A percentile compares a stretch with the other conserved stretches of the same genome.
Conservation (phyloP, 2,797 vertebrate species). For the Phaenicophaeus curvirostris region DNA sequence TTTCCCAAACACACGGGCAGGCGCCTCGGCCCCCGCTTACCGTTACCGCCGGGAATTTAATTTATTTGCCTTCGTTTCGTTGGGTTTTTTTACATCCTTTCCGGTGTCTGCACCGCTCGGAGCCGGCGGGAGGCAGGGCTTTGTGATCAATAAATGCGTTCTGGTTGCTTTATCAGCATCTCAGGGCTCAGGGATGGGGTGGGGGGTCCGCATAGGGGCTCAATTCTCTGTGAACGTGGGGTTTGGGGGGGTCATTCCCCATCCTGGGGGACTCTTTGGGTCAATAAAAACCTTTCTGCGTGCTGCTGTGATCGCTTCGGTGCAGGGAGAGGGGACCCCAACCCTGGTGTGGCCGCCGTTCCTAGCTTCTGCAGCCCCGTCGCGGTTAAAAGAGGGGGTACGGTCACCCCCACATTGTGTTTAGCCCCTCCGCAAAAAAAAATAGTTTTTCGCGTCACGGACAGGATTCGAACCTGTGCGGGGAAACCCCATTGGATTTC, state of each 20-base stretch:
- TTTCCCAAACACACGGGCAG: slow-evolving; percentile 36
- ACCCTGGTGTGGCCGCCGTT: too few relatives aligned
- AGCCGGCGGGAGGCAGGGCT: not conserved
- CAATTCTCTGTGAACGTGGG: too few relatives aligned
- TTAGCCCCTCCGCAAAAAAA: too few relatives aligned
- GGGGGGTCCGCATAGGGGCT: too few relatives aligned
- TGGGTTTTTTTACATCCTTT: not conserved
- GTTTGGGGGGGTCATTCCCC: not conserved
- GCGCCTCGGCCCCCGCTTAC: not conserved
- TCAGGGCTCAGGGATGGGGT: not conserved
- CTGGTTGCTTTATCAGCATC: not conserved
- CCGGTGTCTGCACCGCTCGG: not conserved
- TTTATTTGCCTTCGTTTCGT: slow-evolving; percentile 71
- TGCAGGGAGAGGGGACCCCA: too few relatives aligned
- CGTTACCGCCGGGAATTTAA: slow-evolving; percentile 67
- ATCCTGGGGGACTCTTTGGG: not conserved
- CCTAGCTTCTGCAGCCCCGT: too few relatives aligned
- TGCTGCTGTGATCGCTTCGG: too few relatives aligned
- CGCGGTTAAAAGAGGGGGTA: too few relatives aligned
- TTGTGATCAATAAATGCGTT: slow-evolving; percentile 37
- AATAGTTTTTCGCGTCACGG: too few relatives aligned
- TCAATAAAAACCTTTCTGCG: too few relatives aligned
- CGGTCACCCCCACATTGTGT: too few relatives aligned
- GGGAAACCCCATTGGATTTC: slow-evolving; percentile 97
- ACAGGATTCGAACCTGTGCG: slow-evolving; percentile 95